phyloP scores from a whole-genome alignment of 2,888 invertebrate species.

The Calameuta filiformis region DNA sequence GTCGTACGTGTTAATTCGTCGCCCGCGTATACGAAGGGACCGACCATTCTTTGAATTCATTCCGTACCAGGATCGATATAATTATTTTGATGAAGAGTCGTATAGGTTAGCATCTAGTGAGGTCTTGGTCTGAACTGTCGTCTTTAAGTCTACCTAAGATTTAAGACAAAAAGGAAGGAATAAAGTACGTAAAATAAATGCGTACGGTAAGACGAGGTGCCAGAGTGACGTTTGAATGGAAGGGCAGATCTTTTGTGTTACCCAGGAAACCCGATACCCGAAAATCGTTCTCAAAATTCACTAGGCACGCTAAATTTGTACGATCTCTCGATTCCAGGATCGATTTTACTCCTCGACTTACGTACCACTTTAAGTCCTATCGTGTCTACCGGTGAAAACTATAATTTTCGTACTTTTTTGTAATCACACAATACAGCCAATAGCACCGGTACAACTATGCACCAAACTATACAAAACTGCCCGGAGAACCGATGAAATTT shows the following conservation, averaged over 20 bases:
- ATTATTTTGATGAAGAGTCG: neutral
- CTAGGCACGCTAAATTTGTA: constrained; percentile 10
- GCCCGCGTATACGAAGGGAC: neutral
- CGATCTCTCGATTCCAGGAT: constrained; percentile 2
- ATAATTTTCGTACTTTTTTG: neutral
- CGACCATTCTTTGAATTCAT: neutral
- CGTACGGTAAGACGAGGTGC: constrained; percentile 60
- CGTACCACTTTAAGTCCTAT: neutral
- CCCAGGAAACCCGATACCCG: constrained; percentile 61
- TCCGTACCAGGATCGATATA: neutral
- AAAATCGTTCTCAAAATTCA: constrained; percentile 64
- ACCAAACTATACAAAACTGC: neutral
- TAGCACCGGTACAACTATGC: neutral
- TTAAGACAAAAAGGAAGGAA: constrained; percentile 51
- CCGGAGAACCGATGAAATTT: neutral
- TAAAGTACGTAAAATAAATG: constrained; percentile 49
- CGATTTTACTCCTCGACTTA: neutral
- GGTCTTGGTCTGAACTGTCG: constrained; percentile 30
- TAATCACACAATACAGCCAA: neutral
- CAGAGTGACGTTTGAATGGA: constrained; percentile 66
- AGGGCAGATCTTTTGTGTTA: constrained; percentile 52
- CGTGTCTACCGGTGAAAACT: neutral
- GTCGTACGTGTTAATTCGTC: neutral
- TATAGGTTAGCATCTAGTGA: neutral
- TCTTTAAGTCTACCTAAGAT: constrained; percentile 52